Evolutionary conservation across 2,797 vertebrate species (phyloP), one percentile per base, ranked within the genome.

Genomic region (Cuniculus paca): DNA sequence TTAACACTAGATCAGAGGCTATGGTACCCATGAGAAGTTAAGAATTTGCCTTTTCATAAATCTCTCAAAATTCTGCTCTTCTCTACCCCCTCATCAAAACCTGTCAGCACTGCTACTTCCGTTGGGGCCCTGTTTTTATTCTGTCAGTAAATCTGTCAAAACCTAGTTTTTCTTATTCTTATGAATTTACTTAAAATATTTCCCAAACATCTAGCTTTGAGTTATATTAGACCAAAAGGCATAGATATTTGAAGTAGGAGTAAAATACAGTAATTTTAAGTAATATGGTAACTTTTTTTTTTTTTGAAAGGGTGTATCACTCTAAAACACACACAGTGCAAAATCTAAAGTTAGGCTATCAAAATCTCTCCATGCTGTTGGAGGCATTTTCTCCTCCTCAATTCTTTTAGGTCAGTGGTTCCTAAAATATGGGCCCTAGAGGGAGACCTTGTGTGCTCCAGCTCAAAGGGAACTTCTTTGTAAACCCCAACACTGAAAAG

Each of bases 71-170:
- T 83, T 56, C 31, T 92, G 45, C 85, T 28, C 34, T 12, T 4
- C 11, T 74, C 34, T 60, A 28, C 6, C 1, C 9, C 19, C 14
- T 1, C 17, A 83, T 94, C 74, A 84, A 90, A 95, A 75, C 48
- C 61, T 96, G 85, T 94, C 93, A 92, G 45, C 77, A 88, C 11
- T 60, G 19, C 60, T 88, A 54, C 54, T 36, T 82, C n/a, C 74
- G 93, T 85, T 10, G 13, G 50, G 39, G 17, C 1, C 19, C 24
- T 92, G 95, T 90, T 95, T 83, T 70, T 84, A 88, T 89, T 92
- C 84, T 90, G 85, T 95, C 70, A 50, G 75, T 84, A 94, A 96
- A 94, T 89, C 48, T 96, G 60, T 84, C 90, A 96, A 90, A 92
- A 61, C 28, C 12, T 14, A 65, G 31, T 79, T 95, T 96, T 95